These are phyloP conservation scores for Microtus oregoni DNA, from an alignment of 2,113 vertebrate species.

Conservation along the genomic window DNA sequence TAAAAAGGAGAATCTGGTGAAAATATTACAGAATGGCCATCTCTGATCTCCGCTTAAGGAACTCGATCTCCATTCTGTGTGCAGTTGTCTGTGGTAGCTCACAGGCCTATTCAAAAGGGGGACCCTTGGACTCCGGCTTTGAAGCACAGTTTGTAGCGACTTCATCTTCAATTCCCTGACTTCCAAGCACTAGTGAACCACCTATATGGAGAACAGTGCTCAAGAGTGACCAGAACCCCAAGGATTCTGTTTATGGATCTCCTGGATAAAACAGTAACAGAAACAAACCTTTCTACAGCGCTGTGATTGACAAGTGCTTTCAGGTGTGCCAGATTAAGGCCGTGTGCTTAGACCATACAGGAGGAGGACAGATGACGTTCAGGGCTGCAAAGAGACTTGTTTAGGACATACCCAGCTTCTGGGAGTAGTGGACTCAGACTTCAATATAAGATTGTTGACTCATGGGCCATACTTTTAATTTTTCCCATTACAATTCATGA, in stretches of 20 bases:
- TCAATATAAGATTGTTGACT: conserved; percentile 25
- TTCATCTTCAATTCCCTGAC: not conserved
- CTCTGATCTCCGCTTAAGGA: not conserved
- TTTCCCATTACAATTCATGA: conserved; percentile 24
- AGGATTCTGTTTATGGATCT: conserved; percentile 24
- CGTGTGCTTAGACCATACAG: not conserved
- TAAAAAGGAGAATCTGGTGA: not conserved
- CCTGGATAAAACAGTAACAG: conserved; percentile 1
- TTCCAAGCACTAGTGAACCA: not conserved
- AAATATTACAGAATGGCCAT: conserved; percentile 21
- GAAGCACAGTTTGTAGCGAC: not conserved
- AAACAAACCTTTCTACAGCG: not conserved
- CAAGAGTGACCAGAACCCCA: not conserved
- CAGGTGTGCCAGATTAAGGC: not conserved
- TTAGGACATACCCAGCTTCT: not conserved
- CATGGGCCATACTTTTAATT: conserved; percentile 12
- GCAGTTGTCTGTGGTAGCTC: not conserved
- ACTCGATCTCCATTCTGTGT: not conserved
- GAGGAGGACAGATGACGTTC: conserved; percentile 20
- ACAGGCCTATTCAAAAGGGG: not conserved
- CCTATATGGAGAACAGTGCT: not conserved
- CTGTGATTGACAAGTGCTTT: conserved; percentile 9
- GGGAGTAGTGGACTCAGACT: not conserved
- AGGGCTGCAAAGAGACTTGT: not conserved
- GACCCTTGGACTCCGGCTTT: not conserved